Base-by-base conservation (phyloP, 2,113 vertebrate genomes). In the Alligator mississippiensis region DNA sequence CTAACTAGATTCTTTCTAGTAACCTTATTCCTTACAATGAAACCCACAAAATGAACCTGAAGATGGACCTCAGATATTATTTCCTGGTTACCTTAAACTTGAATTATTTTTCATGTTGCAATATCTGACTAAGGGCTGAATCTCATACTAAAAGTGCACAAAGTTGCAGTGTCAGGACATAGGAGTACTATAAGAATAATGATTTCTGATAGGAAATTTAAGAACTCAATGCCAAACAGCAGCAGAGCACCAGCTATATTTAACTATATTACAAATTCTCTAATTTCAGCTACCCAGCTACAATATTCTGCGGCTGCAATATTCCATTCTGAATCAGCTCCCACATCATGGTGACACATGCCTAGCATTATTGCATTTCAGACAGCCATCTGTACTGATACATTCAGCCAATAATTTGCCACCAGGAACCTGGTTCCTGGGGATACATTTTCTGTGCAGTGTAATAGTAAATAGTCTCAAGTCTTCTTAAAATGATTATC, bases 271-370 rank as follows among this genome's bases (percentile, higher is more conserved):
- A 94, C 92, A 94, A 93, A 97, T 81, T 95, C 92, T 96, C 91
- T 96, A 96, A 96, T 94, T 97, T 97, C 95, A 96, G 95, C 79
- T 93, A 94, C 94, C 94, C 93, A 92, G 96, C 96, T 96, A 96
- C 94, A 30, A 93, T 95, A 94, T 94, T 96, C 89, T 90, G 95
- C 75, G 94, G 91, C 92, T 93, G 90, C 92, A 93, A 85, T 28
- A 93, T 96, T 96, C 95, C 96, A 91, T 92, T 94, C 94, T 95
- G 95, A 95, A 91, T 96, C 94, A 96, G 96, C 95, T 94, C 95
- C 93, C 85, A 95, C 92, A 97, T 96, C 93, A 95, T 86, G 92
- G 94, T 97, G 94, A 94, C 90, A 96, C 88, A 95, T 96, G 93
- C 92, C 94, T 94, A 94, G 91, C 93, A 96, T 95, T 96, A 94